Conservation (phyloP, 2,797 vertebrate genomes). For the Hylomyscus alleni region DNA sequence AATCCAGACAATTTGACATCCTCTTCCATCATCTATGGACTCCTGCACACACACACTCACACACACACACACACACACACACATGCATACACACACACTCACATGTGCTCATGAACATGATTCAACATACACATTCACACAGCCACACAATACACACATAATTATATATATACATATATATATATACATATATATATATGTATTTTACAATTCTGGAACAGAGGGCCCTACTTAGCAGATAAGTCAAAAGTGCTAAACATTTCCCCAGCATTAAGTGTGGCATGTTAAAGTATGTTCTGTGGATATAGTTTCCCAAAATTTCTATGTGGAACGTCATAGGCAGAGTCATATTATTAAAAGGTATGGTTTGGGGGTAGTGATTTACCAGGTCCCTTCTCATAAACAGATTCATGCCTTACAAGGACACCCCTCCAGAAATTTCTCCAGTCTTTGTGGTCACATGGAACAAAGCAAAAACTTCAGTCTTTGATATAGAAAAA, state of each 20-base stretch:
- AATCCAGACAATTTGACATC: background rate
- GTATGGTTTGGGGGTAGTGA: background rate
- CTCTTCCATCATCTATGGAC: background rate
- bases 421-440: background rate
- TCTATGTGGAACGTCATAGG: background rate
- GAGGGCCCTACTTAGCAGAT: constrained; percentile 50
- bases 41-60: background rate
- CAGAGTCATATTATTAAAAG: background rate
- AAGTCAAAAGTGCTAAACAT: constrained; percentile 56
- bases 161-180: too few species aligned
- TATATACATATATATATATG: too few species aligned
- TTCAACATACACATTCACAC: background rate
- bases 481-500: background rate
- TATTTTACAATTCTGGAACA: constrained; percentile 47
- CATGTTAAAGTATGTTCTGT: constrained; percentile 65
- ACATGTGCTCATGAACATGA: background rate
- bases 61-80: background rate
- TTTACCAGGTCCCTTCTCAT: too few species aligned
- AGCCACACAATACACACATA: background rate
- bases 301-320: background rate
- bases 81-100: background rate
- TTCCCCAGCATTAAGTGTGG: constrained; percentile 38
- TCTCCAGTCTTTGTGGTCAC: background rate
- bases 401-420: background rate
- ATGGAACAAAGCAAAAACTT: background rate